A percentile compares a stretch with the other conserved stretches of the same genome.
phyloP scores from a whole-genome alignment of 2,113 vertebrate species.

The Archilochus colubris region DNA sequence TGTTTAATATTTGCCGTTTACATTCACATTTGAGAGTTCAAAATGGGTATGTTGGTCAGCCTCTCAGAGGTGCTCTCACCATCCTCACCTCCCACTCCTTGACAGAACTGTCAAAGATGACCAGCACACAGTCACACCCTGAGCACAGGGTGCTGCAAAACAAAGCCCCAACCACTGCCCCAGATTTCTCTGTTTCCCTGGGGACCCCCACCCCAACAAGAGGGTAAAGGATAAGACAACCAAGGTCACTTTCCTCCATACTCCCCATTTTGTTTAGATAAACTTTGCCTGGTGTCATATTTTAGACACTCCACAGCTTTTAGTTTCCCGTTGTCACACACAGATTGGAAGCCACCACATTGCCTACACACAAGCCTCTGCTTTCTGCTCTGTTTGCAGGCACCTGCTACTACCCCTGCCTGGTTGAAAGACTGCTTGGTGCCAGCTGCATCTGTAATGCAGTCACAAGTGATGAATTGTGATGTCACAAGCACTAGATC shows the following conservation, averaged over 20 bases:
- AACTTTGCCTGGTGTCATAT: not conserved
- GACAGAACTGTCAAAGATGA: not conserved
- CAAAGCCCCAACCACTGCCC: not conserved
- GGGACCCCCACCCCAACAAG: not conserved
- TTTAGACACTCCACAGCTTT: not conserved
- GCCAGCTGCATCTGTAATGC: not conserved
- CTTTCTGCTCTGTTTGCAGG: not conserved
- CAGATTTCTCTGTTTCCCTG: not conserved
- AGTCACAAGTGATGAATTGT: constrained; percentile 5
- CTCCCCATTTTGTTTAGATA: not conserved
- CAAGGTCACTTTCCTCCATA: not conserved
- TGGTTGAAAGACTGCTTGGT: not conserved
- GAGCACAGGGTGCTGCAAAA: constrained; percentile 1
- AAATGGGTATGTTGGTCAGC: not conserved
- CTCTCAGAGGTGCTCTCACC: not conserved
- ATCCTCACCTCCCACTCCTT: not conserved
- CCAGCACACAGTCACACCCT: not conserved
- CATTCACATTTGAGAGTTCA: not conserved
- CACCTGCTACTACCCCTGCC: not conserved
- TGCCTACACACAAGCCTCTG: not conserved
- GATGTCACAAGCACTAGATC: not conserved
- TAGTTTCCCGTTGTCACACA: not conserved
- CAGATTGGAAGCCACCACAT: not conserved
- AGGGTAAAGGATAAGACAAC: not conserved
- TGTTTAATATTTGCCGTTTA: constrained; percentile 3